Conservation (phyloP, 2,113 vertebrate genomes). For the Butastur rufipennis region DNA sequence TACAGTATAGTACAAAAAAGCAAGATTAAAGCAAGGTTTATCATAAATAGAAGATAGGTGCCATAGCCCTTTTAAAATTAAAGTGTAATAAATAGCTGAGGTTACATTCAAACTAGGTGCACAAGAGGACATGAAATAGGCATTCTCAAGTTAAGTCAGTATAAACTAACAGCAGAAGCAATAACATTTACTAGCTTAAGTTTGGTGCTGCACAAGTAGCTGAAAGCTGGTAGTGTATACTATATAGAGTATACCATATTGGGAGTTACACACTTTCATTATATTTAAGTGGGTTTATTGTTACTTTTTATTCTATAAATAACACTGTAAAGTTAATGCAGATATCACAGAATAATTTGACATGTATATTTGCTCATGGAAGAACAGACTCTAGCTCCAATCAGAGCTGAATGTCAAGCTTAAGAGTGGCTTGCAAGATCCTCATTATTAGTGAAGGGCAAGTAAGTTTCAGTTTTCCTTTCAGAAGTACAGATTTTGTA, state of each 20-base stretch:
- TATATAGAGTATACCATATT: neutral
- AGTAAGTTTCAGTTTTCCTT: constrained; percentile 13
- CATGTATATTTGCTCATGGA: neutral
- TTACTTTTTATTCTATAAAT: neutral
- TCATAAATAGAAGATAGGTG: neutral
- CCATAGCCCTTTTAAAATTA: neutral
- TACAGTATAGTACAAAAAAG: neutral
- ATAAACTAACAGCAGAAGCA: neutral
- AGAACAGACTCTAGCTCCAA: neutral
- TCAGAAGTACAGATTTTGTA: neutral
- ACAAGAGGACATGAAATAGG: neutral
- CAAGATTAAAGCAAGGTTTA: neutral
- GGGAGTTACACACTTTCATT: neutral
- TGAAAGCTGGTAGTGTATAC: neutral
- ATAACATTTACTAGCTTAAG: neutral
- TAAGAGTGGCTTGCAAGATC: neutral
- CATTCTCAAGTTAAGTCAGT: neutral
- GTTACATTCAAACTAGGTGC: neutral
- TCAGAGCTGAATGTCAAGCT: neutral
- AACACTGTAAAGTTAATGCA: neutral
- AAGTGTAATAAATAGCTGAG: neutral
- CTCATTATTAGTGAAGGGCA: neutral
- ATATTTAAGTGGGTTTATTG: neutral
- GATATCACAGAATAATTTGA: neutral
- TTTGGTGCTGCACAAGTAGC: neutral